Evolutionary conservation across 2,113 vertebrate genomes (phyloP).

Genomic region (Lota lota): DNA sequence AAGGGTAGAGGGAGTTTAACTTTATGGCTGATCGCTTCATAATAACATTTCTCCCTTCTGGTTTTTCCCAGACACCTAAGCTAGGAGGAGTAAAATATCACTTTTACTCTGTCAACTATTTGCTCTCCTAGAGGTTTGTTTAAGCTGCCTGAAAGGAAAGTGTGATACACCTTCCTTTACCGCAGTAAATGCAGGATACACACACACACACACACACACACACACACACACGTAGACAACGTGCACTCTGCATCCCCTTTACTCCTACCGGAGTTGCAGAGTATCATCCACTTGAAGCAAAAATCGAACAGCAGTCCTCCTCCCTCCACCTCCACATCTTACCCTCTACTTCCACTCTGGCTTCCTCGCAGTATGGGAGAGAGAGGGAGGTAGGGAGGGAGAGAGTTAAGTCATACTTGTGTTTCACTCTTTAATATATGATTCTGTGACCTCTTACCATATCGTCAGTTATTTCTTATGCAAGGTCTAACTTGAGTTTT

Average conservation of each 20-base stretch:
- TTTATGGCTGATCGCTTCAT: not conserved
- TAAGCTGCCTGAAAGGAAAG: slow-evolving; percentile 7
- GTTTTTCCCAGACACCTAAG: slow-evolving; percentile 20
- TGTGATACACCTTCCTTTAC: not conserved
- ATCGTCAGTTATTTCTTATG: slow-evolving; percentile 6
- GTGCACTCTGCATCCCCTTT: slow-evolving; percentile 35
- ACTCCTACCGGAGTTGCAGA: slow-evolving; percentile 48
- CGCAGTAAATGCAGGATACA: slow-evolving; percentile 6
- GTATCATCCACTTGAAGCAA: slow-evolving; percentile 54
- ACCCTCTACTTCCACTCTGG: slow-evolving; percentile 24
- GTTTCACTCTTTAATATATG: not conserved
- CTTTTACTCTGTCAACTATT: slow-evolving; percentile 10
- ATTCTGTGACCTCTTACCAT: slow-evolving; percentile 5
- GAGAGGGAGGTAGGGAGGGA: not conserved
- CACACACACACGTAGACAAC: not conserved
- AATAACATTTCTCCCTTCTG: slow-evolving; percentile 2
- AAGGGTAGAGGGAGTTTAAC: slow-evolving; percentile 62
- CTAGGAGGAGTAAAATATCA: slow-evolving; percentile 17
- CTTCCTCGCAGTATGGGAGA: slow-evolving; percentile 23
- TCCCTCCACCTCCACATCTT: slow-evolving; percentile 12
- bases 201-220: slow-evolving; percentile 13
- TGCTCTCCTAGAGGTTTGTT: not conserved
- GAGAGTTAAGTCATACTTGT: not conserved
- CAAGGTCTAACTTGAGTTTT: not conserved
- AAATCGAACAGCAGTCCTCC: slow-evolving; percentile 29